Conservation (phyloP, 2,113 vertebrate species). For the Dascyllus trimaculatus region DNA sequence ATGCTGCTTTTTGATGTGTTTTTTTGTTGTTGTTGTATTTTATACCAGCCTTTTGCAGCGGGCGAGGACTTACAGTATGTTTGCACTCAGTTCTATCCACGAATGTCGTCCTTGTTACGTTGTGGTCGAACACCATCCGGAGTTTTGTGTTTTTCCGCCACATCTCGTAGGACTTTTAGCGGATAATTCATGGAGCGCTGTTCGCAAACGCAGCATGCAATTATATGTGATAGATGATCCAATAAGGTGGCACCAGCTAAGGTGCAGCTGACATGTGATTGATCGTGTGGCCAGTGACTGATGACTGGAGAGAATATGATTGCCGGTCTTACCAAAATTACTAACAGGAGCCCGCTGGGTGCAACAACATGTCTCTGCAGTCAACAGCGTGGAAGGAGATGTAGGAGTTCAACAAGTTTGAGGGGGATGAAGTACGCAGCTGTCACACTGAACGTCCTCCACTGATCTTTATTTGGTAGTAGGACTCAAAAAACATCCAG, state of each 20-base stretch:
- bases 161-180: conserved; percentile 42
- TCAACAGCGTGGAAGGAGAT: not conserved
- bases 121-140: not conserved
- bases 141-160: conserved; percentile 32
- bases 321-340: conserved; percentile 10
- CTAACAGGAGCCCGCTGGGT: not conserved
- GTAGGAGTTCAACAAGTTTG: not conserved
- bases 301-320: conserved; percentile 48
- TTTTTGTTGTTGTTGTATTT: not conserved
- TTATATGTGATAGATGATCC: conserved; percentile 67
- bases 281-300: conserved; percentile 56
- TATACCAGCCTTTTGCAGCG: not conserved
- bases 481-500: not conserved
- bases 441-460: not conserved
- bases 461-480: not conserved
- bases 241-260: conserved; percentile 47
- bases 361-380: conserved; percentile 10
- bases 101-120: not conserved
- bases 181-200: conserved; percentile 45
- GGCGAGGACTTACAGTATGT: not conserved
- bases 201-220: conserved; percentile 50
- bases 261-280: conserved; percentile 59
- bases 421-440: not conserved
- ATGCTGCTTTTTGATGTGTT: conserved; percentile 11
- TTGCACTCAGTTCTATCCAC: not conserved